phyloP scores from a whole-genome alignment of 2,888 invertebrate genomes.

The Drosophila kambysellisi region DNA sequence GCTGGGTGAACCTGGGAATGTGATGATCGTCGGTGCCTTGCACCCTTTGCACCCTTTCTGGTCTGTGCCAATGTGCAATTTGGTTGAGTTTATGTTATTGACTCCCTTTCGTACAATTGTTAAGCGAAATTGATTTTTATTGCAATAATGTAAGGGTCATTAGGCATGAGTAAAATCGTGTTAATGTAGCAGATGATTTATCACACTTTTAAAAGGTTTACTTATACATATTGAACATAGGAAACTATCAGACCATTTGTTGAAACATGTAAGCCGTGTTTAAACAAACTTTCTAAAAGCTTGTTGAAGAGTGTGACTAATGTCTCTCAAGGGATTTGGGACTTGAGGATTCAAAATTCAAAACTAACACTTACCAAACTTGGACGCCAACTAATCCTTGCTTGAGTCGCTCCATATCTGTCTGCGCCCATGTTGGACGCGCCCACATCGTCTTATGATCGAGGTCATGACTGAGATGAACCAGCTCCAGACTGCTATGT shows the following conservation, averaged over 20 bases:
- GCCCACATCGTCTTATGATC: slow-evolving; percentile 91
- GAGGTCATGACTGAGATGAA: slow-evolving; percentile 83
- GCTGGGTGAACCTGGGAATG: slow-evolving; percentile 36
- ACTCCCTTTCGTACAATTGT: not conserved
- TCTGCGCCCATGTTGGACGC: slow-evolving; percentile 95
- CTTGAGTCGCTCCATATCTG: slow-evolving; percentile 94
- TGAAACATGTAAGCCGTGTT: not conserved
- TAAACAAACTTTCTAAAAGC: not conserved
- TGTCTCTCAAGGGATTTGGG: not conserved
- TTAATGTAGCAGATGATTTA: slow-evolving; percentile 2
- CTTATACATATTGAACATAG: too few relatives aligned
- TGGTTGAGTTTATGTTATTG: slow-evolving; percentile 33
- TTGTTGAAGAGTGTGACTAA: not conserved
- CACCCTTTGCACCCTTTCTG: slow-evolving; percentile 20
- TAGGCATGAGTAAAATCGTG: not conserved
- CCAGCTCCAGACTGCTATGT: slow-evolving; percentile 89
- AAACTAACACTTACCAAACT: slow-evolving; percentile 88
- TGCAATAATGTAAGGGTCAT: not conserved
- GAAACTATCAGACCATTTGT: not conserved
- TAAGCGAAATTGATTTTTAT: not conserved
- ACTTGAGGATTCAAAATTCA: not conserved
- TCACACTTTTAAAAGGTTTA: not conserved
- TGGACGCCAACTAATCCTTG: slow-evolving; percentile 95
- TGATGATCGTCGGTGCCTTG: slow-evolving; percentile 31
- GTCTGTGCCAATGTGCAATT: slow-evolving; percentile 37